These are phyloP conservation scores for Atlantisia rogersi DNA, from an alignment of 2,113 vertebrate species.

Conservation along the genomic window DNA sequence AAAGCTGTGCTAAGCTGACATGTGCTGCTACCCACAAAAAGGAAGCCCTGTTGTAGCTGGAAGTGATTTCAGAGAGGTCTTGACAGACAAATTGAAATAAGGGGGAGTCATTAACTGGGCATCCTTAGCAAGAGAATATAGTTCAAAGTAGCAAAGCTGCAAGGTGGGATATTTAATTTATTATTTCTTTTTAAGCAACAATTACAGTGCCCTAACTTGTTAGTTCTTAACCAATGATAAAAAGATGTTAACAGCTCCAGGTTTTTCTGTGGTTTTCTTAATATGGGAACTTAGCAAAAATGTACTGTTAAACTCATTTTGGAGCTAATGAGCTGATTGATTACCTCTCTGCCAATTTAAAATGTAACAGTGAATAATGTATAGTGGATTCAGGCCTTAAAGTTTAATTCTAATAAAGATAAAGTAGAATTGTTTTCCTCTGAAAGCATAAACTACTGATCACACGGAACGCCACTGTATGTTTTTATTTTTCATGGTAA, in stretches of 20 bases:
- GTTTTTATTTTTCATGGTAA: constrained; percentile 1
- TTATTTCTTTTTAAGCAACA: not conserved
- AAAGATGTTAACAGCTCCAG: not conserved
- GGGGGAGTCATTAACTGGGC: not conserved
- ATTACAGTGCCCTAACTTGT: constrained; percentile 24
- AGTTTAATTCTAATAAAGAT: constrained; percentile 68
- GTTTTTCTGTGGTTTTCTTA: constrained; percentile 48
- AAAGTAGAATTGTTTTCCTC: constrained; percentile 47
- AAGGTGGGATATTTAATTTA: not conserved
- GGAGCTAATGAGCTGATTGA: constrained; percentile 40
- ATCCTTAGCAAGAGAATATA: not conserved
- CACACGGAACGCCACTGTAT: not conserved
- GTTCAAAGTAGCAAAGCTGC: not conserved
- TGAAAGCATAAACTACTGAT: not conserved
- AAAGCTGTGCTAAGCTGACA: constrained; percentile 59
- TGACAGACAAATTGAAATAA: not conserved
- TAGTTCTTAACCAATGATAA: constrained; percentile 35
- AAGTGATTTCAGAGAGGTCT: not conserved
- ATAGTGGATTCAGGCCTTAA: constrained; percentile 70
- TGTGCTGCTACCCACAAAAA: not conserved
- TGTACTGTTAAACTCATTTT: constrained; percentile 40
- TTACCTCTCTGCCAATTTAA: constrained; percentile 53
- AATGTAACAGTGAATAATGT: constrained; percentile 60
- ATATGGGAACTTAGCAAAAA: constrained; percentile 24
- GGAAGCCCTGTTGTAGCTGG: not conserved